Conservation (phyloP, 2,113 vertebrate genomes). For the Lampris megalopsis region DNA sequence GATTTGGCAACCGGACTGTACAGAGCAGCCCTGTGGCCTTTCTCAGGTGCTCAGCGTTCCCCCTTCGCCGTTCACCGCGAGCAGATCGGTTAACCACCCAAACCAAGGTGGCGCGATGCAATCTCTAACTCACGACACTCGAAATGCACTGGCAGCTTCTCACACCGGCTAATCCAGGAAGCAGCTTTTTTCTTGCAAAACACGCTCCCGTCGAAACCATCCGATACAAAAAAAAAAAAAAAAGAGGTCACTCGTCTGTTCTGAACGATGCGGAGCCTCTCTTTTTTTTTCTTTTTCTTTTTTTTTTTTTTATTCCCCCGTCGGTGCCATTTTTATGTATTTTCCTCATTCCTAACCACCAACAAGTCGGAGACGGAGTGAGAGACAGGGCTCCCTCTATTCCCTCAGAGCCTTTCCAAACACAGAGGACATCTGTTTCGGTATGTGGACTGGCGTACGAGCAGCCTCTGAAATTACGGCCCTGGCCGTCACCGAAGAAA, state of each 20-base stretch:
- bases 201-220: conserved; percentile 68
- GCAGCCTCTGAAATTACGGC: conserved; percentile 73
- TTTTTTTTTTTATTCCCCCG: conserved; percentile 54
- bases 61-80: conserved; percentile 69
- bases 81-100: conserved; percentile 76
- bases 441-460: conserved; percentile 68
- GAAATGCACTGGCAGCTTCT: conserved; percentile 68
- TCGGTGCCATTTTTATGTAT: conserved; percentile 56
- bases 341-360: conserved; percentile 51
- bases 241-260: conserved; percentile 66
- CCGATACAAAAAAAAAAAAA: conserved; percentile 35
- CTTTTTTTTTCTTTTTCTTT: conserved; percentile 50
- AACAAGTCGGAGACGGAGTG: conserved; percentile 36
- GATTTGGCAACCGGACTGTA: conserved; percentile 55
- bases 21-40: conserved; percentile 67
- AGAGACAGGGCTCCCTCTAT: conserved; percentile 66
- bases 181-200: conserved; percentile 70
- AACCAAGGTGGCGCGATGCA: conserved; percentile 75
- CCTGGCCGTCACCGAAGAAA: conserved; percentile 73
- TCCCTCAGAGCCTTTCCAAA: conserved; percentile 60
- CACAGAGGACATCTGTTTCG: conserved; percentile 65
- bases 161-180: conserved; percentile 74
- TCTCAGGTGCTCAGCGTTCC: conserved; percentile 75
- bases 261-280: conserved; percentile 48
- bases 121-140: conserved; percentile 74